phyloP scores from a whole-genome alignment of 2,888 invertebrate genomes.

The Stenodera caucasica region DNA sequence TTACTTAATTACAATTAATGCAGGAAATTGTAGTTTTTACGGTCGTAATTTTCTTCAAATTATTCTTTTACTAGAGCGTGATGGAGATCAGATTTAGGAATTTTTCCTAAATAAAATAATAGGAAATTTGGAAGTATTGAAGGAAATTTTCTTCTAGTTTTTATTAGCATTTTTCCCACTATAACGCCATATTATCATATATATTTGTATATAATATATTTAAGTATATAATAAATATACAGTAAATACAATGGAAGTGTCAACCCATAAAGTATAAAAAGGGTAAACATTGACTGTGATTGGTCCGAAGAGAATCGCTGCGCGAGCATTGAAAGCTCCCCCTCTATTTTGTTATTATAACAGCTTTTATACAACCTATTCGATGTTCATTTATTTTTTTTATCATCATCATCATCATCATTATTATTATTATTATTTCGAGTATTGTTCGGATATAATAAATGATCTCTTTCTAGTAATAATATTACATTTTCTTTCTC shows the following conservation, averaged over 20 bases:
- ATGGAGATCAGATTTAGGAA: no score
- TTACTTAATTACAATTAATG: no score
- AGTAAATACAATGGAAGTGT: constrained; percentile 21
- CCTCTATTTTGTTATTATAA: constrained; percentile 18
- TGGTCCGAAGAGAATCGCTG: constrained; percentile 22
- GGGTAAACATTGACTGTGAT: constrained; percentile 28
- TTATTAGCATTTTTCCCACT: no score
- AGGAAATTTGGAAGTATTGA: no score
- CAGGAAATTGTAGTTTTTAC: no score
- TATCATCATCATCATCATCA: not conserved
- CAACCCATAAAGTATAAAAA: constrained; percentile 27
- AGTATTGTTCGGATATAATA: constrained; percentile 48
- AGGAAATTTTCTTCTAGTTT: no score
- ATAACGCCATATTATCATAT: not conserved
- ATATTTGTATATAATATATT: not conserved
- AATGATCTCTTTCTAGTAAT: constrained; percentile 45
- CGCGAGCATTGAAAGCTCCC: constrained; percentile 27
- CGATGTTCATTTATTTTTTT: constrained; percentile 18
- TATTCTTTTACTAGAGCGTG: no score
- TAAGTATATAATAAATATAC: not conserved
- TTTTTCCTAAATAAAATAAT: no score
- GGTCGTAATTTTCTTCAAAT: no score
- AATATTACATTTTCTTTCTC: constrained; percentile 9
- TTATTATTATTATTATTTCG: not conserved
- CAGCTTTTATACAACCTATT: constrained; percentile 30